Percentiles rank a stretch among this genome's conserved stretches.
Conservation (phyloP, 2,113 vertebrate genomes). For the Dolichallabes microphthalmus region DNA sequence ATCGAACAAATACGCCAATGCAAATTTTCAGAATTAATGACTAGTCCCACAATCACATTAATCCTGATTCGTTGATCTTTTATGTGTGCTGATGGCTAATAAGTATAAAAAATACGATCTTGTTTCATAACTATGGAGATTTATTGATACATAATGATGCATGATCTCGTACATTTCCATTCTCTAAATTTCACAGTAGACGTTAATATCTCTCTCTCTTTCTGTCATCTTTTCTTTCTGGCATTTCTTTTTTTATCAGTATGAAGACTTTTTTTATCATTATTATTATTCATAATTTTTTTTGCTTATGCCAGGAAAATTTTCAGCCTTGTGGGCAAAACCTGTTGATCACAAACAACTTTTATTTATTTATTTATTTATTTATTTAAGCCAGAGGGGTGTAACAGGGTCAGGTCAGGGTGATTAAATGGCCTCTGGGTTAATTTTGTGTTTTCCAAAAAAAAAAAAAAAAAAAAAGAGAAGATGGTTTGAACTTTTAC, state of each 20-base stretch:
- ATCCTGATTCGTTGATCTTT: not conserved
- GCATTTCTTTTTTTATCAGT: no score
- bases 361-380: no score
- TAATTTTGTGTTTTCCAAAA: not conserved
- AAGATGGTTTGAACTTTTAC: not conserved
- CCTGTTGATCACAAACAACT: not conserved
- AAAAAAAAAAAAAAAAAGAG: not conserved
- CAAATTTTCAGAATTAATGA: not conserved
- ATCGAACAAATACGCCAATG: not conserved
- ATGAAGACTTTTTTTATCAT: not conserved
- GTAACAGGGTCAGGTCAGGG: not conserved
- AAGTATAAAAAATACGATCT: not conserved
- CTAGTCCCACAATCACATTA: not conserved
- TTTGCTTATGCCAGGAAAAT: constrained; percentile 2
- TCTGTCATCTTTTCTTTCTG: no score
- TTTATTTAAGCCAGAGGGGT: not conserved
- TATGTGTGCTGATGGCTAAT: not conserved
- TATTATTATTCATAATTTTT: not conserved
- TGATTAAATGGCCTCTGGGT: not conserved
- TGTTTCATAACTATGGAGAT: not conserved
- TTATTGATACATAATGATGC: not conserved
- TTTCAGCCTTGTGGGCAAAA: not conserved
- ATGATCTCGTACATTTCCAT: not conserved
- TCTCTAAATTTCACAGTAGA: not conserved
- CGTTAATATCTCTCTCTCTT: not conserved